Conservation (phyloP, 2,888 invertebrate species). For the Dryobota labecula region DNA sequence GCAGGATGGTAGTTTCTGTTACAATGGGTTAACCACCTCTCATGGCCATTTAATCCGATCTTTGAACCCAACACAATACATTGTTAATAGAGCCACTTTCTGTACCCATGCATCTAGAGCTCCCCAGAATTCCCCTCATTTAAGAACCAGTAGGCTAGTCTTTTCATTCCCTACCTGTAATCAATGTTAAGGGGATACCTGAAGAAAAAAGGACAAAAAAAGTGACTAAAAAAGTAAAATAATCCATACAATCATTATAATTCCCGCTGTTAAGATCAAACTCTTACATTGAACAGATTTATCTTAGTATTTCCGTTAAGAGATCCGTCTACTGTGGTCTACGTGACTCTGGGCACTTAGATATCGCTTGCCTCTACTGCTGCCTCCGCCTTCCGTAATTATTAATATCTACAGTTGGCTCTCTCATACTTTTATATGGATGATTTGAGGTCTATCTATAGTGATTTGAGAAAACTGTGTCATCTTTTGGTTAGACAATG, state of each 20-base stretch:
- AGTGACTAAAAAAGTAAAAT: constrained; percentile 13
- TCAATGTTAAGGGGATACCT: background rate
- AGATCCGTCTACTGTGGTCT: constrained; percentile 36
- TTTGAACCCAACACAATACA: constrained; percentile 36
- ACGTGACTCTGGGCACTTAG: constrained; percentile 58
- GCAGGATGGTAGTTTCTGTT: background rate
- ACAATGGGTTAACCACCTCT: constrained; percentile 25
- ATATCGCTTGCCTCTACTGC: background rate
- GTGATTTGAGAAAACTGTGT: background rate
- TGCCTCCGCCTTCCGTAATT: constrained; percentile 22
- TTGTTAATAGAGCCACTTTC: constrained; percentile 12
- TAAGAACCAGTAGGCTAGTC: background rate
- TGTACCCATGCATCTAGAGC: background rate
- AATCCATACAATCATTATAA: constrained; percentile 9
- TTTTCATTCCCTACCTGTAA: background rate
- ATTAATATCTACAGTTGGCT: background rate
- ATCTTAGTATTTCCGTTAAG: constrained; percentile 41
- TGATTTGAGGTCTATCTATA: background rate
- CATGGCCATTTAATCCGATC: constrained; percentile 11
- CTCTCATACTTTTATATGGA: background rate
- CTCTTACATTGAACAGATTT: constrained; percentile 6
- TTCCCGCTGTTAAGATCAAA: constrained; percentile 20
- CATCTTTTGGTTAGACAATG: constrained; percentile 18
- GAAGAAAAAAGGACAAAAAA: background rate
- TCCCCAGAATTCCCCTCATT: background rate